Evolutionary conservation across 2,888 invertebrate genomes (phyloP).

Genomic region (Leptopterna dolabrata): DNA sequence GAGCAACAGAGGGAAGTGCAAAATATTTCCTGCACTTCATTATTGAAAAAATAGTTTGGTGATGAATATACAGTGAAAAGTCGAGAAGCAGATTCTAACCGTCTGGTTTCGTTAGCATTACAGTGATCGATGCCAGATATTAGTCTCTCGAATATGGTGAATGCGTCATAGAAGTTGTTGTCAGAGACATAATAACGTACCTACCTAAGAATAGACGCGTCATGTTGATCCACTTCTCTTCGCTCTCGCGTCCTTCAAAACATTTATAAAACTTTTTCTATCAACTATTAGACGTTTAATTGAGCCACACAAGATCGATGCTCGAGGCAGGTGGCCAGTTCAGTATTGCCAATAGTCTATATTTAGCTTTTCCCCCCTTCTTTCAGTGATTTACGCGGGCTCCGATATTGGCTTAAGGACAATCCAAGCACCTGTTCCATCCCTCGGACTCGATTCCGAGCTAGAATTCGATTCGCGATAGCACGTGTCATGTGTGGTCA

Average conservation of each 20-base stretch:
- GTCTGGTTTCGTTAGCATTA: no score
- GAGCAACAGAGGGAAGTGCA: no score
- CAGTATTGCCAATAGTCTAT: conserved; percentile 20
- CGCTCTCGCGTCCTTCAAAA: not conserved
- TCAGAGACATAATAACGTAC: not conserved
- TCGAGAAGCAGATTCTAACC: no score
- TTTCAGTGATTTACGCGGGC: not conserved
- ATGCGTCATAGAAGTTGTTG: not conserved
- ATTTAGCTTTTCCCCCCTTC: not conserved
- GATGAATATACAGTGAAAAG: no score
- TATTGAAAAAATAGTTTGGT: no score
- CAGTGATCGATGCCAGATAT: no score
- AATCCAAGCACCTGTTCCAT: conserved; percentile 34
- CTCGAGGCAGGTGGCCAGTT: not conserved
- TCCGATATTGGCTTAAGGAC: conserved; percentile 16
- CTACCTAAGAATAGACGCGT: not conserved
- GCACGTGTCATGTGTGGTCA: not conserved
- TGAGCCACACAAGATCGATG: not conserved
- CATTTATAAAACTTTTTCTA: not conserved
- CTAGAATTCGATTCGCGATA: not conserved
- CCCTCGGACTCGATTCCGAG: not conserved
- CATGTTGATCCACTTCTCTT: not conserved
- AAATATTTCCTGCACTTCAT: no score
- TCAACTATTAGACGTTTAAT: conserved; percentile 2
- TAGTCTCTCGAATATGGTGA: not conserved